Percentiles rank a stretch among this genome's conserved stretches.
These are phyloP conservation scores for Sebastes jordani DNA, from an alignment of 2,797 vertebrate species.

Conservation along the genomic window DNA sequence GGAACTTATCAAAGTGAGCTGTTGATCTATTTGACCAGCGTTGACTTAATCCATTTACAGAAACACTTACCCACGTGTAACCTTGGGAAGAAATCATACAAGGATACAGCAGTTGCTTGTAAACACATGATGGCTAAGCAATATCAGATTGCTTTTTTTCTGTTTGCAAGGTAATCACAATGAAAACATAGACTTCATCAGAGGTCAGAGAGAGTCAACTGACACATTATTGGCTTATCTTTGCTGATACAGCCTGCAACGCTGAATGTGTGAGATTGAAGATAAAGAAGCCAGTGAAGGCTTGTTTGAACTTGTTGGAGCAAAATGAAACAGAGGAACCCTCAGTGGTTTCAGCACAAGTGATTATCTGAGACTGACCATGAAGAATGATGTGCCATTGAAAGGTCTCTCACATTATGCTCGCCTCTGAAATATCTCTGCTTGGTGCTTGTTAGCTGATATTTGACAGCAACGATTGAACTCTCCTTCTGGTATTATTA, in stretches of 20 bases:
- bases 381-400: slow-evolving; percentile 15
- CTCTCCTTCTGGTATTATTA: slow-evolving; percentile 24
- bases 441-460: slow-evolving; percentile 19
- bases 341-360: slow-evolving; percentile 15
- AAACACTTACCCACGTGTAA: slow-evolving; percentile 28
- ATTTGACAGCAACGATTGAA: slow-evolving; percentile 18
- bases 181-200: slow-evolving; percentile 42
- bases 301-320: slow-evolving; percentile 40
- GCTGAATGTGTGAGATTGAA: slow-evolving; percentile 31
- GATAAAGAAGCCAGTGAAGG: slow-evolving; percentile 30
- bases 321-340: slow-evolving; percentile 42
- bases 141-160: slow-evolving; percentile 31
- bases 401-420: slow-evolving; percentile 29
- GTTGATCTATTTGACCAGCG: slow-evolving; percentile 1
- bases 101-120: not conserved
- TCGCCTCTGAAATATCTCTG: slow-evolving; percentile 19
- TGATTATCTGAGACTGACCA: slow-evolving; percentile 18
- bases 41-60: slow-evolving; percentile 29
- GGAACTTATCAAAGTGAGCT: not conserved
- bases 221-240: slow-evolving; percentile 52
- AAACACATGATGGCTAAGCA: slow-evolving; percentile 44
- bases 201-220: slow-evolving; percentile 37
- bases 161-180: slow-evolving; percentile 27
- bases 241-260: slow-evolving; percentile 23
- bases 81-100: slow-evolving; percentile 26